Evolutionary conservation across 2,888 invertebrate genomes (phyloP).

Genomic region (Poecilus cupreus): DNA sequence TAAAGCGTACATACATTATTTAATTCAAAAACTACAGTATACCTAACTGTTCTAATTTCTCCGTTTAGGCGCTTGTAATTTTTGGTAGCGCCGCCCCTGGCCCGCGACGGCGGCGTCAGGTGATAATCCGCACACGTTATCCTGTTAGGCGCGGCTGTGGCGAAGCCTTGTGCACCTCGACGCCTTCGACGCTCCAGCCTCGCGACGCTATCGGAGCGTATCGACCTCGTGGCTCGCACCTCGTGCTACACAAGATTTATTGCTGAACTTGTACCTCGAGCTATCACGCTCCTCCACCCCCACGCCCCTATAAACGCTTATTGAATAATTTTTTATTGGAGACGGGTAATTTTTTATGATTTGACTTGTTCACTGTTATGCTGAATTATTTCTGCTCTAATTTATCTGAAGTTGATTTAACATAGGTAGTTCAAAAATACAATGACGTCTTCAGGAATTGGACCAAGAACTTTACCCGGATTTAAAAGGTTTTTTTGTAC

Average conservation of each 20-base stretch:
- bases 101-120: not conserved
- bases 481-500: no score
- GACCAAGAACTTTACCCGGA: no score
- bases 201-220: not conserved
- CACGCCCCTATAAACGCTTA: not conserved
- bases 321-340: not conserved
- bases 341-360: not conserved
- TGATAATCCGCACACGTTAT: constrained; percentile 33
- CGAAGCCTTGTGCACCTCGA: not conserved
- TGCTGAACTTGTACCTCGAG: constrained; percentile 3
- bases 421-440: no score
- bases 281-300: not conserved
- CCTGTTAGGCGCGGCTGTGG: constrained; percentile 2
- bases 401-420: no score
- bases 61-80: no score
- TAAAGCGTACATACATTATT: no score
- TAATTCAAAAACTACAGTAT: no score
- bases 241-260: constrained; percentile 19
- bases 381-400: no score
- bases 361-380: not conserved
- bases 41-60: no score
- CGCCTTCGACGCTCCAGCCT: not conserved
- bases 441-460: no score
- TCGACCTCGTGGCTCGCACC: not conserved
- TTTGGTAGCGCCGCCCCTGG: not conserved